A percentile compares a stretch with the other conserved stretches of the same genome.
These are phyloP conservation scores for Hypercompe scribonia DNA, from an alignment of 2,888 invertebrate species.

Conservation along the genomic window DNA sequence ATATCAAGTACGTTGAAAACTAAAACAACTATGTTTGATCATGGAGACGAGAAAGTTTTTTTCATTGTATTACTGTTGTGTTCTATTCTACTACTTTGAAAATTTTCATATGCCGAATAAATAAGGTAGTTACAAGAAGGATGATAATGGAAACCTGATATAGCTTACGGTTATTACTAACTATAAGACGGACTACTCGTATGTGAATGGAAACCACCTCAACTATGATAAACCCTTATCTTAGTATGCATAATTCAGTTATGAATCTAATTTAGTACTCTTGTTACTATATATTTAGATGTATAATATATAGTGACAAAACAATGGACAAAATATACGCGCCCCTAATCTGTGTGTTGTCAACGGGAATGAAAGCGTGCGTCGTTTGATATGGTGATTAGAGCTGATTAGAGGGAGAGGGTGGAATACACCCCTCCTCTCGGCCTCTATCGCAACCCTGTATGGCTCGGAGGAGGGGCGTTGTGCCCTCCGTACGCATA, in stretches of 20 bases:
- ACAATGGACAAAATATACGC: slow-evolving; percentile 60
- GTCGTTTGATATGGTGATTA: slow-evolving; percentile 87
- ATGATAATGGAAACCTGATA: not conserved
- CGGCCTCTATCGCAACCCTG: slow-evolving; percentile 40
- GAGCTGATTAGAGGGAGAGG: slow-evolving; percentile 84
- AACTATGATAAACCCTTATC: not conserved
- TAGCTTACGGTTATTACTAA: not conserved
- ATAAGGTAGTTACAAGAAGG: not conserved
- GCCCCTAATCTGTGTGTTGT: slow-evolving; percentile 82
- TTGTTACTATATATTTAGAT: slow-evolving; percentile 20
- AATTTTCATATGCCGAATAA: not conserved
- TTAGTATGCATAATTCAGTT: slow-evolving; percentile 12
- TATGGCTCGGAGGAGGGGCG: slow-evolving; percentile 57
- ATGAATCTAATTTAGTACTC: slow-evolving; percentile 21
- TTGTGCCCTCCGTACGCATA: slow-evolving; percentile 77
- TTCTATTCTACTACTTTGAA: not conserved
- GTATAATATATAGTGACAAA: slow-evolving; percentile 47
- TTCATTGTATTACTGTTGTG: not conserved
- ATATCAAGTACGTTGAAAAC: not conserved
- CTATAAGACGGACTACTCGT: not conserved
- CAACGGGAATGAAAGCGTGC: slow-evolving; percentile 82
- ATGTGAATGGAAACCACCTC: not conserved
- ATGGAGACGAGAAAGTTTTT: not conserved
- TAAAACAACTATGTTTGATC: not conserved
- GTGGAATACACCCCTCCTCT: slow-evolving; percentile 46